Base-by-base conservation (phyloP, 1,140 invertebrate species). In the Neodiprion lecontei region DNA sequence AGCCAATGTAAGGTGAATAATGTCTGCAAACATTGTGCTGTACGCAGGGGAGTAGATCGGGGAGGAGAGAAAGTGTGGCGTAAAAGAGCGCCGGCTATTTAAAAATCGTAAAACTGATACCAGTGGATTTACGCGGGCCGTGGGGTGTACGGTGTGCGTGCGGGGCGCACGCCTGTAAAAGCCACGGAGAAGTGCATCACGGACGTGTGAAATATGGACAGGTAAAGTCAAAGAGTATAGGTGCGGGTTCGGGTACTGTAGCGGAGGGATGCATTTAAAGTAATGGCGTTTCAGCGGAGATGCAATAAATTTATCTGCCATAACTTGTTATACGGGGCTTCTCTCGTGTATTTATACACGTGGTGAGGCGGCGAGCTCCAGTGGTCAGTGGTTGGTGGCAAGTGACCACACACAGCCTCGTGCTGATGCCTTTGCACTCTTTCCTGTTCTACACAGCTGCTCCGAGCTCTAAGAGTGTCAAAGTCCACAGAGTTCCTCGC, bases 291-390 rank as follows among this genome's bases (percentile, higher is more conserved):
- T 87, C 86, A 86, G 83, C 85, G 86, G 85, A 89, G 87, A 89
- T 87, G 86, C 87, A 88, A 88, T 89, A 89, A 89, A 89, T 88
- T 89, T 88, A 89, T 89, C 87, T 87, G 87, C 86, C 86, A 88
- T 88, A 89, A 89, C 87, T 89, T 89, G 86, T 88, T 88, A 88
- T 88, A 86, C 83, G 88, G 81, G 81, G 84, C 85, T 84, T 82
- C 87, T 86, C 84, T 87, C 86, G 87, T 83, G 87, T 88, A 87
- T 88, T 89, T 89, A 87, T 88, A 87, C 81, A 85, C 85, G 80
- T 82, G 53, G 53, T 9, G 53, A 61, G 8, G 11, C 53, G 53
- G 53, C 53, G 53, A 17, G 28, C 28, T 40, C n/a, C 53, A 17
- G 28, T 61, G 53, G 53, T 61, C 53, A 61, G 53, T 61, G 53